Percentiles rank a stretch among this genome's conserved stretches.
These are phyloP conservation scores for Muscicapa comitata DNA, from an alignment of 2,797 vertebrate species.

Conservation along the genomic window DNA sequence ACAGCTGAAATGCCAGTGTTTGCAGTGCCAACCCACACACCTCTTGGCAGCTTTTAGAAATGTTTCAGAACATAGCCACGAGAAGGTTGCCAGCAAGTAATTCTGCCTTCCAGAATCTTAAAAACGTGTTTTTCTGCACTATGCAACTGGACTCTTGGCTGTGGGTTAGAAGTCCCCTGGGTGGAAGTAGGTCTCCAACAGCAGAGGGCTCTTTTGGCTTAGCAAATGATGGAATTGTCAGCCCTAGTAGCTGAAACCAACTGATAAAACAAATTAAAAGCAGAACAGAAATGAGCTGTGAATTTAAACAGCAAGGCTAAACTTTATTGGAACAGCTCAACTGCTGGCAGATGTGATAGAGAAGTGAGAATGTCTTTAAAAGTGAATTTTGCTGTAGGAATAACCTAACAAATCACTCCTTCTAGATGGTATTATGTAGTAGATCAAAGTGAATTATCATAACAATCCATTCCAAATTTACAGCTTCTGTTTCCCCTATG, in stretches of 20 bases:
- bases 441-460: not conserved
- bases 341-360: conserved; percentile 5
- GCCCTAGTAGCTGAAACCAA: not conserved
- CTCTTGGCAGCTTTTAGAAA: not conserved
- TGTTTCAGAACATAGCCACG: not conserved
- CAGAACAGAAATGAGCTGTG: not conserved
- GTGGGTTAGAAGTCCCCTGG: not conserved
- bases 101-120: not conserved
- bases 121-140: not conserved
- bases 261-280: conserved; percentile 11
- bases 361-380: not conserved
- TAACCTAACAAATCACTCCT: not conserved
- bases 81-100: not conserved
- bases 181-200: not conserved
- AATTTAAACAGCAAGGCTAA: not conserved
- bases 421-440: not conserved
- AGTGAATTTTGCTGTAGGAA: not conserved
- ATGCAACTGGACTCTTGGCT: not conserved
- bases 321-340: not conserved
- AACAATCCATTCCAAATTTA: not conserved
- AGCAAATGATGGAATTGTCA: not conserved
- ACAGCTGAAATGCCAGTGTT: not conserved
- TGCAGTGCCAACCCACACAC: not conserved
- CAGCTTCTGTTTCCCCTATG: not conserved
- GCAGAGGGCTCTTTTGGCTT: conserved; percentile 46